Percentiles rank a stretch among this genome's conserved stretches.
Evolutionary conservation across 1,140 invertebrate genomes (phyloP).

Genomic region (Octopus bimaculoides): DNA sequence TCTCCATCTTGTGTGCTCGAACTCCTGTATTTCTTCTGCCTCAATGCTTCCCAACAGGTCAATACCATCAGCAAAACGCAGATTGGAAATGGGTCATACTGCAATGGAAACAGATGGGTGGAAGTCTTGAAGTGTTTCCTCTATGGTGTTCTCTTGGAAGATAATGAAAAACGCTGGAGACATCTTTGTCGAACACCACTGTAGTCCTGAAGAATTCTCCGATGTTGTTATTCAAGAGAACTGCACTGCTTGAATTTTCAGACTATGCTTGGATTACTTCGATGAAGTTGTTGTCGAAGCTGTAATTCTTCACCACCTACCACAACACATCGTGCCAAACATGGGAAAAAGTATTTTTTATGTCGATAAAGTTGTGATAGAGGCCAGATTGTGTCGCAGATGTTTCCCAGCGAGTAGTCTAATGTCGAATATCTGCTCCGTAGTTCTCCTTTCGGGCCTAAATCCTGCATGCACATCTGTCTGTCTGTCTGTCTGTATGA

Average conservation of each 20-base stretch:
- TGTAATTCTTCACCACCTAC: conserved; percentile 23
- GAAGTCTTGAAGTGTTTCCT: conserved; percentile 21
- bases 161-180: conserved; percentile 27
- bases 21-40: neutral
- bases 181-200: conserved; percentile 29
- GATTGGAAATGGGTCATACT: conserved; percentile 16
- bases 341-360: conserved; percentile 26
- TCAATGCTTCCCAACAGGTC: conserved; percentile 14
- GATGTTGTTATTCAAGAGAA: conserved; percentile 19
- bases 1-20: conserved; percentile 19
- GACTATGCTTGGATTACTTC: conserved; percentile 15
- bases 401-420: conserved; percentile 23
- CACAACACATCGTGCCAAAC: conserved; percentile 19
- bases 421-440: conserved; percentile 29
- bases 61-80: conserved; percentile 28
- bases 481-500: no score
- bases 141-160: conserved; percentile 24
- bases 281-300: conserved; percentile 19
- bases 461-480: conserved; percentile 16
- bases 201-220: conserved; percentile 25
- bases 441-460: conserved; percentile 22
- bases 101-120: conserved; percentile 25
- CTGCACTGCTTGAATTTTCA: conserved; percentile 25
- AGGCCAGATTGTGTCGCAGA: conserved; percentile 22
- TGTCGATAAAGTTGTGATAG: conserved; percentile 18